These are phyloP conservation scores for Chalcosyrphus nemorum DNA, from an alignment of 2,888 invertebrate species.

Conservation along the genomic window DNA sequence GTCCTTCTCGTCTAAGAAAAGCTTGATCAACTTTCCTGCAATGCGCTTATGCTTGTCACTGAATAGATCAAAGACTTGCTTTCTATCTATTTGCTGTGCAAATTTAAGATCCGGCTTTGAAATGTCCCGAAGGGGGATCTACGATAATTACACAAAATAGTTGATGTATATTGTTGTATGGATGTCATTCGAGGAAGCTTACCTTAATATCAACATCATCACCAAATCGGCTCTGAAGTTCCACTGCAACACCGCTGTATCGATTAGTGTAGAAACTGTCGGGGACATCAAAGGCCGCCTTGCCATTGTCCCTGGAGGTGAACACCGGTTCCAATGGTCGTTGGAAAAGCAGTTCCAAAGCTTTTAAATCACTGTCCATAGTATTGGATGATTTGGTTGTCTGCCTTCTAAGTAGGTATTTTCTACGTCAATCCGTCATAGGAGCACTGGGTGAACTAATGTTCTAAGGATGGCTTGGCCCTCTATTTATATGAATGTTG, in stretches of 20 bases:
- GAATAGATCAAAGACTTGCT: slow-evolving; percentile 87
- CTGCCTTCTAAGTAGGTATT: too few relatives aligned
- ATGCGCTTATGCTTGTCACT: slow-evolving; percentile 87
- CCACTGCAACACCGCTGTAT: slow-evolving; percentile 68
- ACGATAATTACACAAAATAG: too few relatives aligned
- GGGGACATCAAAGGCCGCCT: slow-evolving; percentile 73
- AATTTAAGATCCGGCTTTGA: slow-evolving; percentile 78
- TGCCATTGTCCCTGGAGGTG: slow-evolving; percentile 74
- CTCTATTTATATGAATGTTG: background rate
- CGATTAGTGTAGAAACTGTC: slow-evolving; percentile 72
- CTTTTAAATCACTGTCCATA: slow-evolving; percentile 52
- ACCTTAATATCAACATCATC: slow-evolving; percentile 73
- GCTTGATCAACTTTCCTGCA: slow-evolving; percentile 87
- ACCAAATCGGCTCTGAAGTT: slow-evolving; percentile 74
- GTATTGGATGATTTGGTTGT: background rate
- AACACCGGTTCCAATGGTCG: slow-evolving; percentile 75
- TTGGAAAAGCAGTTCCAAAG: slow-evolving; percentile 73
- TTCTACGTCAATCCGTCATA: background rate
- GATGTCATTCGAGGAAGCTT: too few relatives aligned
- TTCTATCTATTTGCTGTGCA: slow-evolving; percentile 75
- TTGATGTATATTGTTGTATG: too few relatives aligned
- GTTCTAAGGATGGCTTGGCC: background rate
- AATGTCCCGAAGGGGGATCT: slow-evolving; percentile 79
- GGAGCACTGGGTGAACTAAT: background rate
- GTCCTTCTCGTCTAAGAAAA: slow-evolving; percentile 85